Conservation (phyloP, 2,888 invertebrate species). For the Drosophila pseudotakahashii region DNA sequence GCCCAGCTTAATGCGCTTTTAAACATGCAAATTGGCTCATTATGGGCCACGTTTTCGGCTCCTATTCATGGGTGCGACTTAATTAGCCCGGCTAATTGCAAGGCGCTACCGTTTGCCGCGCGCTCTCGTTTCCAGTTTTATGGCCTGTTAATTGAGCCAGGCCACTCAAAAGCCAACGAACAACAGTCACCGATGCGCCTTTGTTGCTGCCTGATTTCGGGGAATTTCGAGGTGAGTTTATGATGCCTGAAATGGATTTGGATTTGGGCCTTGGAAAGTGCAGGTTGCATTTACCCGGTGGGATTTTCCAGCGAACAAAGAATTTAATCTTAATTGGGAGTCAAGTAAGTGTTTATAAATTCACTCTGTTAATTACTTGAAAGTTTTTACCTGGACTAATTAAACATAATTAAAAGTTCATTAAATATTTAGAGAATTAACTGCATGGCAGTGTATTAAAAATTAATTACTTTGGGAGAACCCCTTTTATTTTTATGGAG, state of each 20-base stretch:
- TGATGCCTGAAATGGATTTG: slow-evolving; percentile 39
- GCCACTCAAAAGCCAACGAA: slow-evolving; percentile 16
- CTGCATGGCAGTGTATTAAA: neutral
- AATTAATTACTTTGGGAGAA: neutral
- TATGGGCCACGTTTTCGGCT: slow-evolving; percentile 53
- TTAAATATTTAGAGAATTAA: neutral
- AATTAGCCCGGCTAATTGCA: slow-evolving; percentile 69
- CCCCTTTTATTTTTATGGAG: neutral
- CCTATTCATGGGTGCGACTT: slow-evolving; percentile 55
- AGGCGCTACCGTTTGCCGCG: slow-evolving; percentile 66
- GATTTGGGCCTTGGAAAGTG: slow-evolving; percentile 1
- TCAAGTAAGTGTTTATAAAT: neutral
- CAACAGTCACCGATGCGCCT: slow-evolving; percentile 22
- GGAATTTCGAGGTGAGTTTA: slow-evolving; percentile 20
- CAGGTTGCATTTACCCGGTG: slow-evolving; percentile 31
- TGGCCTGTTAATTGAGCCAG: slow-evolving; percentile 64
- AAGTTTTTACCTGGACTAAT: neutral
- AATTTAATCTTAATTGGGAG: slow-evolving; percentile 2
- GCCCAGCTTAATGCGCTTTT: slow-evolving; percentile 59
- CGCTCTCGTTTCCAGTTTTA: slow-evolving; percentile 43
- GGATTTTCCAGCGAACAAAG: neutral
- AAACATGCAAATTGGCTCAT: slow-evolving; percentile 72
- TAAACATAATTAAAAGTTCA: neutral
- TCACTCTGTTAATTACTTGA: neutral
- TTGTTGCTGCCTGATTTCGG: slow-evolving; percentile 15